Base-by-base conservation (phyloP, 2,797 vertebrate species). In the Corythornis leucogaster region DNA sequence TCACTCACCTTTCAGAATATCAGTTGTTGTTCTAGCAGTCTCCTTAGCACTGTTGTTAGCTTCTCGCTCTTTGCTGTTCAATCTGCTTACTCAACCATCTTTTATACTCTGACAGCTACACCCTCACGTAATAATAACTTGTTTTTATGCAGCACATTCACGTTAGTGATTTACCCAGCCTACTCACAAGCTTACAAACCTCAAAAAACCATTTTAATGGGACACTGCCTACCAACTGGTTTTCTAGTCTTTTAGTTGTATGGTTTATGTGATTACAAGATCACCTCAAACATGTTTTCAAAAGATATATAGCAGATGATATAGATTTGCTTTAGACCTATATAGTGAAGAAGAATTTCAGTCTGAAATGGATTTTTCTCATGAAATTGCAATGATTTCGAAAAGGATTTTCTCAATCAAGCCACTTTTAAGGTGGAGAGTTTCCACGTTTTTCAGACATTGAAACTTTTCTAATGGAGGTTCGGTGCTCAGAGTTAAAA, bases 91-190 rank as follows among this genome's bases (percentile, higher is more conserved):
- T 96, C 94, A 91, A 75, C 42, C 64, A 31, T 62, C 80, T 90
- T 80, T 96, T 95, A 91, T 94, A 94, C 67, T 55, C 50, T 73
- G 70, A 81, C 69, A 93, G 86, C 91, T 89, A 95, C 94, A 93
- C 94, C 95, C 93, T 93, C 88, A 80, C 4, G 0, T 89, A 93
- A 88, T 92, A 84, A 93, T 25, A 73, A 83, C 77, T 76, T 85
- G 85, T 67, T 94, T 63, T 90, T 62, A 26, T 53, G 59, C 58
- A 74, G 43, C 31, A n/a, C 78, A n/a, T 87, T 86, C 71, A 80
- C 71, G 74, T 85, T 43, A 62, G 85, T 87, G 87, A 89, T 90
- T 94, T 94, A 67, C 30, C 18, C 91, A 89, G 69, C 91, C 92
- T 66, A 87, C 71, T 80, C 76, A 58, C 43, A 70, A 54, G 30